These are phyloP conservation scores for Apotomis betuletana DNA, from an alignment of 2,888 invertebrate genomes.

Conservation along the genomic window DNA sequence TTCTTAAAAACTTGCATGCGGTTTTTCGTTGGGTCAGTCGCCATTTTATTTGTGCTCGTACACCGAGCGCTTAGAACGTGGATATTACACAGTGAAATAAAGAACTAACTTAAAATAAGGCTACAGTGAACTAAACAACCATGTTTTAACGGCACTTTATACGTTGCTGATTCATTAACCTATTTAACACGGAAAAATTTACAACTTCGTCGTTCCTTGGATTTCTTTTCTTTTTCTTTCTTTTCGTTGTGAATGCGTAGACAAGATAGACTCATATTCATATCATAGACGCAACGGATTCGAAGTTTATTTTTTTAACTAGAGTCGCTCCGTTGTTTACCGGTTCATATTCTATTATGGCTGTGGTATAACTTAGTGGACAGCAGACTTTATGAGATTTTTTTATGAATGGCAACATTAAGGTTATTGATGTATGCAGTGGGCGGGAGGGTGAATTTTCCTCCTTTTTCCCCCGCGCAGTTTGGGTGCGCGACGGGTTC, in stretches of 20 bases:
- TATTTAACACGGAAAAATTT: constrained; percentile 68
- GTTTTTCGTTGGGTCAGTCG: constrained; percentile 90
- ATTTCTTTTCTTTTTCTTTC: constrained; percentile 59
- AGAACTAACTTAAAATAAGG: constrained; percentile 73
- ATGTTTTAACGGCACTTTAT: constrained; percentile 72
- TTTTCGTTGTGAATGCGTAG: constrained; percentile 57
- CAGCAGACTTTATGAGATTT: constrained; percentile 4
- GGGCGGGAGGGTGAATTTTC: constrained; percentile 42
- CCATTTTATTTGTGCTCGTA: constrained; percentile 86
- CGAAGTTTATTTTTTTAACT: constrained; percentile 15
- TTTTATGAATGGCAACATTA: constrained; percentile 35
- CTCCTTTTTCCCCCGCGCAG: constrained; percentile 40
- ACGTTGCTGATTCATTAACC: constrained; percentile 74
- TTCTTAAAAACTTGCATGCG: constrained; percentile 98
- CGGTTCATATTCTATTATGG: constrained; percentile 12
- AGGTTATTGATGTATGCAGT: constrained; percentile 42
- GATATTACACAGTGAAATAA: constrained; percentile 75
- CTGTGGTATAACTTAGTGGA: neutral
- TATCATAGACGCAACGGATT: constrained; percentile 40
- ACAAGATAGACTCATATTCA: constrained; percentile 46
- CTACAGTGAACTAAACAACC: constrained; percentile 70
- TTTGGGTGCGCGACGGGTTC: constrained; percentile 35
- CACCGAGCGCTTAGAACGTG: constrained; percentile 64
- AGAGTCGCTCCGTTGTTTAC: constrained; percentile 20
- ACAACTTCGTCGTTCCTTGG: constrained; percentile 69